Evolutionary conservation across 2,888 invertebrate species (phyloP), one percentile per base, ranked within the genome.

Genomic region (Sericinus montela): DNA sequence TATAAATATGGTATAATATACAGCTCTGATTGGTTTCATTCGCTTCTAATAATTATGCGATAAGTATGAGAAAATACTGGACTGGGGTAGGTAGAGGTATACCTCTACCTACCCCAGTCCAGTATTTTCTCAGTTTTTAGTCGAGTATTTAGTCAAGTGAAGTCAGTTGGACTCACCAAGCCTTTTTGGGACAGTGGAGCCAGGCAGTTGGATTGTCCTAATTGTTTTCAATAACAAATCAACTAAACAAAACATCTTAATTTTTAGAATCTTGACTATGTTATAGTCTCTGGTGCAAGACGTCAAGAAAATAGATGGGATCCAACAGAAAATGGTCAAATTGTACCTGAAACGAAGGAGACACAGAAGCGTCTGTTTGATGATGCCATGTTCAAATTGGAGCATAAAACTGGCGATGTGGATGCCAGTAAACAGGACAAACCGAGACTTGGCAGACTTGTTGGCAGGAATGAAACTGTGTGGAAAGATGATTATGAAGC

Each of bases 251-350:
- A 19, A 19, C 19, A 28, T 29, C 3, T 10, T n/a, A 29, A 11
- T n/a, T 90, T 91, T 15, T 77, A 97, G 96, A 99, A 99, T 84
- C 90, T 99, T 63, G 99, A 99, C 78, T 99, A 99, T 90, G 94
- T 96, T 0, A 96, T 99, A 65, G 91, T 98, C 11, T 96, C 95
- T 45, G 99, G 99, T 0, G 99, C 99, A 1, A 91, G 97, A 60
- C 89, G 99, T 0, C 99, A 99, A 80, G 99, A 99, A 78, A 97
- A 97, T 75, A 91, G 99, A 58, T 99, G 99, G 98, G 99, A 99
- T 83, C 98, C 99, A 0, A 93, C 94, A 28, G 94, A 97, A 62
- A 98, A 99, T 89, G 98, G 95, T 40, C 98, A 98, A 74, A 92
- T 97, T 49, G 95, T 97, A 0, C 95, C 97, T 0, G 97, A 97